Conservation (phyloP, 2,797 vertebrate species). For the Rallus crepitans region DNA sequence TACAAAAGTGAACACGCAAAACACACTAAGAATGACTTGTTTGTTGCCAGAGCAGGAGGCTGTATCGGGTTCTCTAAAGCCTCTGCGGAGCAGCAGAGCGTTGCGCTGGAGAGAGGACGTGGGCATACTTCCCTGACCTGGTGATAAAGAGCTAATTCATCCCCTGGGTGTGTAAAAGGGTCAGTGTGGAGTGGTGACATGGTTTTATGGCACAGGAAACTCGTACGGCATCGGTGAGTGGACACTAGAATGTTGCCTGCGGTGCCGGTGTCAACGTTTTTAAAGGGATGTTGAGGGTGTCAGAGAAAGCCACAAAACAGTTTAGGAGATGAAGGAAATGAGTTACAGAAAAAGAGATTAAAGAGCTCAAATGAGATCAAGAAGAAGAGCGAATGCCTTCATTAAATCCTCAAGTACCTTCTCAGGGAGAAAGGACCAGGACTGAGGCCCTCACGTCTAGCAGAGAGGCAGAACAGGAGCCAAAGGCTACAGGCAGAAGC, state of each 20-base stretch:
- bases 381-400: constrained; percentile 42
- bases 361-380: constrained; percentile 1
- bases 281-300: not conserved
- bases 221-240: not conserved
- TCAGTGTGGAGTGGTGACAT: not conserved
- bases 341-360: constrained; percentile 11
- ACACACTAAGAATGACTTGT: not conserved
- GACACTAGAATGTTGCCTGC: not conserved
- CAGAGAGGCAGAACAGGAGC: not conserved
- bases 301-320: constrained; percentile 7
- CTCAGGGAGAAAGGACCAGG: not conserved
- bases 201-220: not conserved
- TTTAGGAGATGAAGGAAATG: constrained; percentile 6
- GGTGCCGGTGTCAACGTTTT: not conserved
- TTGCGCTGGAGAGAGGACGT: not conserved
- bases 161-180: not conserved
- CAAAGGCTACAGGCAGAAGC: constrained; percentile 48
- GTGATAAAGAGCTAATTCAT: constrained; percentile 39
- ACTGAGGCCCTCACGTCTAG: not conserved
- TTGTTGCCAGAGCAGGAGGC: not conserved
- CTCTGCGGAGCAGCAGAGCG: not conserved
- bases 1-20: not conserved
- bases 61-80: not conserved
- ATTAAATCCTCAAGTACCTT: constrained; percentile 30
- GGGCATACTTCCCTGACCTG: not conserved